Evolutionary conservation across 2,888 invertebrate species (phyloP).

Genomic region (Pheosia tremula): DNA sequence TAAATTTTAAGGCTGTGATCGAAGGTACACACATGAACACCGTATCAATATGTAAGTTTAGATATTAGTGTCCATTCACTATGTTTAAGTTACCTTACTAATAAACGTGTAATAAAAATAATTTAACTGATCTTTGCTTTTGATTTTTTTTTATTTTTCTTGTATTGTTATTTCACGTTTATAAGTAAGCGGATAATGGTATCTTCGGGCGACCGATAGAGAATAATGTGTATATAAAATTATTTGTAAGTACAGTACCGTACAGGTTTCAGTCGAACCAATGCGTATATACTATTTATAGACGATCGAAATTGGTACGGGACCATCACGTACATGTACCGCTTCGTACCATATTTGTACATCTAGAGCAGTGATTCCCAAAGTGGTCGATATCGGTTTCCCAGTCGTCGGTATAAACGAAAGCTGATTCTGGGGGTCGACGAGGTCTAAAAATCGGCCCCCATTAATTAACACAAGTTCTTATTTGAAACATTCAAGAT

Average conservation of each 20-base stretch:
- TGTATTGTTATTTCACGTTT: not conserved
- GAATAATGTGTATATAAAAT: slow-evolving; percentile 39
- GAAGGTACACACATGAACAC: not conserved
- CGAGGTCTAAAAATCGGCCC: no score
- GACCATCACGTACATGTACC: not conserved
- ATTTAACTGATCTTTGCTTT: no score
- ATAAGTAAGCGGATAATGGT: not conserved
- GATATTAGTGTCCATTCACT: not conserved
- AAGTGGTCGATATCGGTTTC: no score
- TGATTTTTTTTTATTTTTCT: no score
- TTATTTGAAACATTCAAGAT: no score
- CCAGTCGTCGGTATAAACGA: no score
- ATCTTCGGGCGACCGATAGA: slow-evolving; percentile 42
- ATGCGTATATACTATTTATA: slow-evolving; percentile 18
- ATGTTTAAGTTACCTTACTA: not conserved
- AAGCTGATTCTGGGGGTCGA: no score
- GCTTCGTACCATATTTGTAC: no score
- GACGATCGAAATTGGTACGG: not conserved
- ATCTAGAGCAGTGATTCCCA: no score
- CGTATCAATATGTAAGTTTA: not conserved
- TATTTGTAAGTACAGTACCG: slow-evolving; percentile 35
- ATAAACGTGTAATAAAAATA: not conserved
- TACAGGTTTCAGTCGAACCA: slow-evolving; percentile 44
- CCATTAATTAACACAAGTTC: no score
- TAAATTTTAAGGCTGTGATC: not conserved